phyloP scores from a whole-genome alignment of 2,113 vertebrate species.

The Semnornis frantzii region DNA sequence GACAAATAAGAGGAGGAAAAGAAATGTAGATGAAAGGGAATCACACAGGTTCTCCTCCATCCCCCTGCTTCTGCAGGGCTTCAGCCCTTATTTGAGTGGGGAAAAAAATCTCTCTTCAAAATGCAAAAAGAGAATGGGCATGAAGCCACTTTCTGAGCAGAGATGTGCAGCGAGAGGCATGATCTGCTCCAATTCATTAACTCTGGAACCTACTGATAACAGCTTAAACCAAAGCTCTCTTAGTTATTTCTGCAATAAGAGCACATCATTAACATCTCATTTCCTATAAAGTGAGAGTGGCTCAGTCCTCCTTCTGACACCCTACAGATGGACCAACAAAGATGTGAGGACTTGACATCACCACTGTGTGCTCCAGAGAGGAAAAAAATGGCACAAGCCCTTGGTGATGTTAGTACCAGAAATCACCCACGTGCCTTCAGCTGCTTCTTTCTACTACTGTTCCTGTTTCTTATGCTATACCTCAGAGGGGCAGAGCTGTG shows the following conservation, averaged over 20 bases:
- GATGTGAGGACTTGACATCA: not conserved
- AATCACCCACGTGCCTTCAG: not conserved
- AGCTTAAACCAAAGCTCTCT: not conserved
- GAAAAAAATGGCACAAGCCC: not conserved
- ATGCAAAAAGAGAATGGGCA: not conserved
- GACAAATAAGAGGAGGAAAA: constrained; percentile 8
- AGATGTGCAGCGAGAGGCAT: not conserved
- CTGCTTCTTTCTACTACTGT: not conserved
- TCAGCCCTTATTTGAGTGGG: not conserved
- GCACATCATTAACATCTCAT: not conserved
- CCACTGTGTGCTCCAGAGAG: not conserved
- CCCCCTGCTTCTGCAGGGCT: not conserved
- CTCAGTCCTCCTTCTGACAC: not conserved
- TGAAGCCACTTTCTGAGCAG: not conserved
- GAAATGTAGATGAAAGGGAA: constrained; percentile 43
- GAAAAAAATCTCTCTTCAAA: not conserved
- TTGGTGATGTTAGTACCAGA: not conserved
- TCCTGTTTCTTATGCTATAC: not conserved
- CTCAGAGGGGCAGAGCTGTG: not conserved
- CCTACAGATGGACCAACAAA: not conserved
- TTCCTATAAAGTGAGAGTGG: not conserved
- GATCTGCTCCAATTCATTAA: not conserved
- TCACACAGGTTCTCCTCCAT: not conserved
- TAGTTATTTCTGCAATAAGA: not conserved
- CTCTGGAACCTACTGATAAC: not conserved